Evolutionary conservation across 2,113 vertebrate species (phyloP).

Genomic region (Perccottus glenii): DNA sequence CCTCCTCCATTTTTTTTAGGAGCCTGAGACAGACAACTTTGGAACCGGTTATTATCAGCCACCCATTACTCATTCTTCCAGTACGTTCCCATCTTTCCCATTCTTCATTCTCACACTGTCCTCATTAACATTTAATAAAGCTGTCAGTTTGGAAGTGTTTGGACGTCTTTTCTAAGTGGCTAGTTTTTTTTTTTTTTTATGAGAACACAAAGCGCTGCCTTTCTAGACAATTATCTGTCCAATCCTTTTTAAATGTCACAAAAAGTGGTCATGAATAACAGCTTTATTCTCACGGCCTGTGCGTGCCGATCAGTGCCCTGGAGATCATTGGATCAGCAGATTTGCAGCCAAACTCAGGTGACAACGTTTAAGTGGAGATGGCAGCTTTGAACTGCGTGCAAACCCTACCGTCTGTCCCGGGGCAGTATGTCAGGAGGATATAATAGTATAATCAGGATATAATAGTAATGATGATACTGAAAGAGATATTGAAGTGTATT

Average conservation of each 20-base stretch:
- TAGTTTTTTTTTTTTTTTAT: not conserved
- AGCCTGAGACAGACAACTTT: slow-evolving; percentile 19
- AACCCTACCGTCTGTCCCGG: slow-evolving; percentile 31
- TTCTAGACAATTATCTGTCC: slow-evolving; percentile 12
- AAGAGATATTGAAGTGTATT: not conserved
- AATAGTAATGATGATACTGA: too few species aligned
- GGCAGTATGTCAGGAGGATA: slow-evolving; percentile 49
- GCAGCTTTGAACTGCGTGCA: slow-evolving; percentile 41
- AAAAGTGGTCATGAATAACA: not conserved
- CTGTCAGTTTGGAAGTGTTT: slow-evolving; percentile 50
- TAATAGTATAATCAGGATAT: too few species aligned
- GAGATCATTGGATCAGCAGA: slow-evolving; percentile 53
- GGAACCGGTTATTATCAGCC: slow-evolving; percentile 46
- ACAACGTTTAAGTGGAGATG: slow-evolving; percentile 47
- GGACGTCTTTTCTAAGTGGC: slow-evolving; percentile 1
- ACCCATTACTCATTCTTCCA: slow-evolving; percentile 45
- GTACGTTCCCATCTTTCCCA: slow-evolving; percentile 8
- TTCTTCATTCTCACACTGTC: slow-evolving; percentile 13
- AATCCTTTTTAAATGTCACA: not conserved
- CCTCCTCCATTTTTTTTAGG: slow-evolving; percentile 21
- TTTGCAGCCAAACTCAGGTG: slow-evolving; percentile 43
- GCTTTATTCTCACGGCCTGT: not conserved
- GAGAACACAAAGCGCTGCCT: not conserved
- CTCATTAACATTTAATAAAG: slow-evolving; percentile 52
- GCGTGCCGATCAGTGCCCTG: slow-evolving; percentile 15